Percentiles rank a stretch among this genome's conserved stretches.
Evolutionary conservation across 2,888 invertebrate species (phyloP).

Genomic region (Linnaemya vulpina): DNA sequence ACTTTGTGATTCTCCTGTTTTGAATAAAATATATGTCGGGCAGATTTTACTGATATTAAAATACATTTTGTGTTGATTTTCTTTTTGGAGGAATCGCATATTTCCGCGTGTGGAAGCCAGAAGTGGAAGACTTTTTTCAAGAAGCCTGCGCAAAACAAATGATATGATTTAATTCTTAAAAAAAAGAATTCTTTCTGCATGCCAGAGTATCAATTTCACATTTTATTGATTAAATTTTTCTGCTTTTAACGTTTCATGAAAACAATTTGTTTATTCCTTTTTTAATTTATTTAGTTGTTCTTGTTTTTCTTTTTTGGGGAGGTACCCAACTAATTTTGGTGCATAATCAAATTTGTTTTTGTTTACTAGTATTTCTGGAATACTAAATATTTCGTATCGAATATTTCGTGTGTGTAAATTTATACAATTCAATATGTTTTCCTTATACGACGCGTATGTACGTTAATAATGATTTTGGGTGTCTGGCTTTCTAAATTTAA

Average conservation of each 20-base stretch:
- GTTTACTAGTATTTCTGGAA: constrained; percentile 15
- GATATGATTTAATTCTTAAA: background rate
- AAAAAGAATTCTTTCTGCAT: background rate
- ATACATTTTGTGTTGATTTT: no score
- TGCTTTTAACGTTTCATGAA: no score
- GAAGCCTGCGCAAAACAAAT: background rate
- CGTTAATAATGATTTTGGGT: constrained; percentile 19
- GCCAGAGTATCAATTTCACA: background rate
- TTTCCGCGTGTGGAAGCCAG: no score
- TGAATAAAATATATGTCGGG: no score
- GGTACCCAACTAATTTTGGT: constrained; percentile 6
- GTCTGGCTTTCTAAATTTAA: constrained; percentile 21
- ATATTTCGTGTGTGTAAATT: background rate
- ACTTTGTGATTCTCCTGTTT: no score
- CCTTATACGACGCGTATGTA: background rate
- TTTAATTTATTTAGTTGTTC: constrained; percentile 24
- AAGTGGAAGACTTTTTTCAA: background rate
- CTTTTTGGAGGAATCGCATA: no score
- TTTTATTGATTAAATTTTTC: background rate
- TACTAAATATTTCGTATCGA: constrained; percentile 21
- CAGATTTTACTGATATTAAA: no score
- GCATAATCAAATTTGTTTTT: constrained; percentile 29
- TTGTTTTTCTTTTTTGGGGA: background rate
- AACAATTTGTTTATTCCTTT: background rate
- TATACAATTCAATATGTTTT: background rate